Base-by-base conservation (phyloP, 2,113 vertebrate species). In the Cyanistes caeruleus region DNA sequence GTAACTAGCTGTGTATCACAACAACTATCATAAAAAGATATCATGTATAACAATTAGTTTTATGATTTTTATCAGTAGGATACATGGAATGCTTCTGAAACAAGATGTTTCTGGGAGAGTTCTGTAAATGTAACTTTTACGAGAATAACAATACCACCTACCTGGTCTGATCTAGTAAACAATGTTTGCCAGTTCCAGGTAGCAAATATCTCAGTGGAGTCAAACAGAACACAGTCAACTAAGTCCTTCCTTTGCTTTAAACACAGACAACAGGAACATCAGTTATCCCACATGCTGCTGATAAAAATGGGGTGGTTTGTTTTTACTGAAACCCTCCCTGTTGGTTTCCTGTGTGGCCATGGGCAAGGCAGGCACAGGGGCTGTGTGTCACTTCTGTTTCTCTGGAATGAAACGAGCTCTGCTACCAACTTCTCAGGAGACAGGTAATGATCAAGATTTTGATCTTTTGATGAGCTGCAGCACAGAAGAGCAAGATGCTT, bases 71-170 rank as follows among this genome's bases (percentile, higher is more conserved):
- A n/a, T 62, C 65, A 74, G 13, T 53, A 22, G 58, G 35, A 43
- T 28, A 59, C 13, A n/a, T 73, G 35, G 59, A 79, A 89, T 84
- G 43, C 37, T 84, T 84, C 55, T 74, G n/a, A 82, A 95, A 85
- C 14, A 67, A 33, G 44, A 46, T 43, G 24, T 44, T 69, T 86
- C 52, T 15, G n/a, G 25, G 20, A 24, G 19, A 17, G 17, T 56
- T 88, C n/a, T 67, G 22, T 48, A 70, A 75, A 59, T 2, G 2
- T 39, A 37, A 49, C 62, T 90, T 85, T 27, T 65, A 21, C 4
- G 15, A n/a, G 41, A 73, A 23, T 35, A 72, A 67, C 27, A 80
- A 7, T 27, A 18, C 53, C 0, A 0, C 21, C 35, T 77, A 5
- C 37, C 65, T 46, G 37, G 11, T 81, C 48, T 89, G 58, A 74